Base-by-base conservation (phyloP, 1,140 invertebrate species). In the Elymnias hypermnestra region DNA sequence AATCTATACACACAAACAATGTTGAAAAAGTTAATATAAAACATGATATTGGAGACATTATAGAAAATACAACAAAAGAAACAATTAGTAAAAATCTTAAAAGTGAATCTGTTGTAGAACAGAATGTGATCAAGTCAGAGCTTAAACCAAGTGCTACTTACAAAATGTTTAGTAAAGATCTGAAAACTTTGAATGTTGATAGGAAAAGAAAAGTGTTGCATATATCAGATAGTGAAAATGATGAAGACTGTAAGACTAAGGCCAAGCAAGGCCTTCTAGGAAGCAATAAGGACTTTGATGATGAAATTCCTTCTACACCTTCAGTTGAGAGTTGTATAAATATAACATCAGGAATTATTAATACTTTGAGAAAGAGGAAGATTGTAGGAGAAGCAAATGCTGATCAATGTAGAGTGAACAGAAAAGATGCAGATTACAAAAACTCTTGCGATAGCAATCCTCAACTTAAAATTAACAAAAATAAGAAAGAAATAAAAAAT, bases 251-350 rank as follows among this genome's bases (percentile, higher is more conserved):
- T 62, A 72, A 83, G 62, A 69, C 73, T 38, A 75, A 77, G 62
- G 53, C 39, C 9, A 56, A 68, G 41, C 61, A 65, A n/a, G n/a
- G n/a, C n/a, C n/a, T n/a, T 37, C 37, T 47, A 28, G 33, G 53
- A 33, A 44, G 33, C 12, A 43, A 61, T 37, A 33, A 56, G 39
- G 72, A 73, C 12, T 83, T 78, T 17, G 83, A 86, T 31, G 79
- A 86, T 67, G 83, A 86, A 53, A 86, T 86, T 36, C 83, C 83
- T n/a, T 70, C 72, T 12, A 86, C 83, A 40, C 83, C 83, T 21
- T 52, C 56, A 15, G 41, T 51, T 10, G 70, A 69, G 44, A 75
- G 57, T 28, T 3, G 9, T 19, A 50, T 85, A 12, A 83, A 83
- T 62, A 79, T 83, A 35, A 76, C 76, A 39, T 74, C 76, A 39